These are phyloP conservation scores for Mastomys natalensis DNA, from an alignment of 2,113 vertebrate species.

Conservation along the genomic window DNA sequence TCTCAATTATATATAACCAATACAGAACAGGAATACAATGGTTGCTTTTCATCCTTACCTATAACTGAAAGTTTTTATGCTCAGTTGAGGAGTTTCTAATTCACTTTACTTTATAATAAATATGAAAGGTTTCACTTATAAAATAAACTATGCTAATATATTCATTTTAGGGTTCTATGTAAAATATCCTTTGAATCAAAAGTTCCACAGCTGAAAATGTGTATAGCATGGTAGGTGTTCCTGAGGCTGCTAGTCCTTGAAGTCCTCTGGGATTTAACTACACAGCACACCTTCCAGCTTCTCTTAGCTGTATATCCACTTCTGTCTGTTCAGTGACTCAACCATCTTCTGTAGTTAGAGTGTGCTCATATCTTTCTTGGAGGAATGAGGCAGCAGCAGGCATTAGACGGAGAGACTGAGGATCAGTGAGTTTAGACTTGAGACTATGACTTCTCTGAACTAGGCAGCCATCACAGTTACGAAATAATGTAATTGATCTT, in stretches of 20 bases:
- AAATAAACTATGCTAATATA: constrained; percentile 19
- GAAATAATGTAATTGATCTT: not conserved
- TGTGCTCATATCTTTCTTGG: not conserved
- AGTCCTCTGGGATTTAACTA: not conserved
- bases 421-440: not conserved
- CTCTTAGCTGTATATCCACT: not conserved
- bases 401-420: not conserved
- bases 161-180: not conserved
- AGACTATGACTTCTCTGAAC: not conserved
- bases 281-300: not conserved
- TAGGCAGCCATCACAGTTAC: not conserved
- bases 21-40: too few species aligned
- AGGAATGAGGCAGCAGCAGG: not conserved
- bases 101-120: constrained; percentile 39
- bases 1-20: not conserved
- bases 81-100: not conserved
- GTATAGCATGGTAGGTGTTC: not conserved
- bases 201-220: not conserved
- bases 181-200: constrained; percentile 47
- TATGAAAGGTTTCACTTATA: constrained; percentile 41
- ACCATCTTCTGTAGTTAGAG: not conserved
- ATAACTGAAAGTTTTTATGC: not conserved
- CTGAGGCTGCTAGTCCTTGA: not conserved
- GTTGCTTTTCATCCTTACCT: not conserved
- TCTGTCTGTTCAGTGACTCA: not conserved